These are phyloP conservation scores for Hemicordylus capensis DNA, from an alignment of 2,113 vertebrate genomes.

Conservation along the genomic window DNA sequence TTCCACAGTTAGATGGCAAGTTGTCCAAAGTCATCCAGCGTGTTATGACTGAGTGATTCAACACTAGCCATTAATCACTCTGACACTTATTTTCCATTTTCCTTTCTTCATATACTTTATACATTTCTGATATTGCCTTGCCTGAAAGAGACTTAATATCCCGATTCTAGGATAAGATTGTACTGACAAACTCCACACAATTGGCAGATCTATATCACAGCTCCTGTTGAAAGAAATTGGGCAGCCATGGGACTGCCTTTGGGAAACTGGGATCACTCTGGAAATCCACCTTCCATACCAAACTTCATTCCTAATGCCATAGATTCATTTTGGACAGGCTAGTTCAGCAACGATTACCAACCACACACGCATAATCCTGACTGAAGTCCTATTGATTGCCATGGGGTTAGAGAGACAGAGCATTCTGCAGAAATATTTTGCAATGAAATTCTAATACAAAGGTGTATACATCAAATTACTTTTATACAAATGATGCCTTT, in stretches of 20 bases:
- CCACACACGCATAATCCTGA: background rate
- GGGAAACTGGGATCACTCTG: background rate
- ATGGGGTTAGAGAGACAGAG: background rate
- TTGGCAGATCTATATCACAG: background rate
- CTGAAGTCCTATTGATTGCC: background rate
- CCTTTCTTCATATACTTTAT: background rate
- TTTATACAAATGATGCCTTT: background rate
- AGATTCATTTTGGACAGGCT: background rate
- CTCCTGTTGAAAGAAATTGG: background rate
- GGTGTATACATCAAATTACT: background rate
- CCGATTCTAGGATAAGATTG: background rate
- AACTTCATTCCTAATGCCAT: slow-evolving; percentile 15
- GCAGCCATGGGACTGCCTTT: background rate
- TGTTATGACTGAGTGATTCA: background rate
- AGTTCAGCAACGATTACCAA: background rate
- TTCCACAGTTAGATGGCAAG: background rate
- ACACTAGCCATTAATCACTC: background rate
- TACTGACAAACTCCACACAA: background rate
- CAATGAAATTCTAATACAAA: background rate
- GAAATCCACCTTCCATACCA: background rate
- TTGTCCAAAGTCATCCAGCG: background rate
- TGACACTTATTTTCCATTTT: no score
- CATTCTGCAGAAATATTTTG: background rate
- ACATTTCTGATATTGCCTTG: background rate
- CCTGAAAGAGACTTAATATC: background rate